These are phyloP conservation scores for Orientallactaga sibirica DNA, from an alignment of 2,797 vertebrate species.

Conservation along the genomic window DNA sequence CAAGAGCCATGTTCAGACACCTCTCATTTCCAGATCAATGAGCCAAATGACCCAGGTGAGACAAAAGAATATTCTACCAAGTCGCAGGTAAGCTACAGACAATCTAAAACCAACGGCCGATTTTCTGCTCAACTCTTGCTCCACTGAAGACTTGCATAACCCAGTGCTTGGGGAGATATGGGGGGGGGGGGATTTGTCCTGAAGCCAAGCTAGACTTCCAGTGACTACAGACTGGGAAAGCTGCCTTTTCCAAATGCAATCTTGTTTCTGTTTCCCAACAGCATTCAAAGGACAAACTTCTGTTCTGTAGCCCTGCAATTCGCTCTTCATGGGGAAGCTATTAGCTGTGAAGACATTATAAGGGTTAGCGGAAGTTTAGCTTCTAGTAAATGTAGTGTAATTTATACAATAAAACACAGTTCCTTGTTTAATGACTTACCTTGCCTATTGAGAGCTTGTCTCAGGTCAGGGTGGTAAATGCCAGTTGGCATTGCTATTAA, in stretches of 20 bases:
- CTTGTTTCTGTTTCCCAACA: constrained; percentile 83
- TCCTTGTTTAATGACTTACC: constrained; percentile 75
- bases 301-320: constrained; percentile 80
- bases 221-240: constrained; percentile 84
- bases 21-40: background rate
- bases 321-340: constrained; percentile 82
- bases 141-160: constrained; percentile 89
- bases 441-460: constrained; percentile 76
- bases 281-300: constrained; percentile 77
- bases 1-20: background rate
- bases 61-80: background rate
- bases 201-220: constrained; percentile 84
- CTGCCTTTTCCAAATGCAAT: constrained; percentile 74
- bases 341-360: constrained; percentile 83
- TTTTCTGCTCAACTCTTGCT: constrained; percentile 86
- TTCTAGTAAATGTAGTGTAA: constrained; percentile 79
- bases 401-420: constrained; percentile 81
- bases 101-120: constrained; percentile 68
- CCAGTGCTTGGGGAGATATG: constrained; percentile 81
- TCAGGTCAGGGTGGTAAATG: constrained; percentile 73
- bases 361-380: constrained; percentile 86
- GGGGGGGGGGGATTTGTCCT: constrained; percentile 86
- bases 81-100: background rate
- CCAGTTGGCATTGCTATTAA: constrained; percentile 76
- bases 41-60: background rate